Conservation (phyloP, 1,140 invertebrate genomes). For the Cephus cinctus region DNA sequence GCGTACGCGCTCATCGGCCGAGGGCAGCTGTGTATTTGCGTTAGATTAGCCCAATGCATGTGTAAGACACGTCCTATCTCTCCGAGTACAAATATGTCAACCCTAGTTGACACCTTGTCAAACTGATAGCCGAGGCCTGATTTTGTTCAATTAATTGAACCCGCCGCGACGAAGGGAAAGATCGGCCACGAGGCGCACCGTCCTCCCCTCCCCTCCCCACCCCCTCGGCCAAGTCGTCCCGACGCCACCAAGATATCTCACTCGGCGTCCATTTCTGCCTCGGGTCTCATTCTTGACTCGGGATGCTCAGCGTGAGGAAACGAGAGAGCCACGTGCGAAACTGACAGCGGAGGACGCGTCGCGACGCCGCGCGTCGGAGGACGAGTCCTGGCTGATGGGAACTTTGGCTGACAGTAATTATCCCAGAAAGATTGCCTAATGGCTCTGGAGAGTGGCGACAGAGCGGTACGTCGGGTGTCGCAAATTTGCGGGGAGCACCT, state of each 20-base stretch:
- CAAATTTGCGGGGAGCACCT: constrained; percentile 27
- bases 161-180: too few species aligned
- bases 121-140: constrained; percentile 19
- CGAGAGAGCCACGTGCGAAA: too few species aligned
- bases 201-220: not conserved
- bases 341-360: too few species aligned
- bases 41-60: not conserved
- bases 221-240: too few species aligned
- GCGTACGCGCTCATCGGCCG: not conserved
- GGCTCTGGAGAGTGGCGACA: constrained; percentile 16
- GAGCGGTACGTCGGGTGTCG: constrained; percentile 17
- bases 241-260: not conserved
- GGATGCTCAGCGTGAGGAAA: too few species aligned
- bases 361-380: too few species aligned
- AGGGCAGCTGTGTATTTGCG: not conserved
- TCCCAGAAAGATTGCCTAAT: constrained; percentile 30
- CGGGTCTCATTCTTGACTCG: constrained; percentile 12
- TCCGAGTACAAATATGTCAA: not conserved
- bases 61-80: not conserved
- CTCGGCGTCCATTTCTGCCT: not conserved
- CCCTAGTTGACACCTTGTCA: not conserved
- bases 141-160: constrained; percentile 17
- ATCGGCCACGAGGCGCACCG: not conserved
- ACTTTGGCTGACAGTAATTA: constrained; percentile 27
- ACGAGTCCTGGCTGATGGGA: constrained; percentile 16